Percentiles rank a stretch among this genome's conserved stretches.
These are phyloP conservation scores for Dicaeum eximium DNA, from an alignment of 2,113 vertebrate species.

Conservation along the genomic window DNA sequence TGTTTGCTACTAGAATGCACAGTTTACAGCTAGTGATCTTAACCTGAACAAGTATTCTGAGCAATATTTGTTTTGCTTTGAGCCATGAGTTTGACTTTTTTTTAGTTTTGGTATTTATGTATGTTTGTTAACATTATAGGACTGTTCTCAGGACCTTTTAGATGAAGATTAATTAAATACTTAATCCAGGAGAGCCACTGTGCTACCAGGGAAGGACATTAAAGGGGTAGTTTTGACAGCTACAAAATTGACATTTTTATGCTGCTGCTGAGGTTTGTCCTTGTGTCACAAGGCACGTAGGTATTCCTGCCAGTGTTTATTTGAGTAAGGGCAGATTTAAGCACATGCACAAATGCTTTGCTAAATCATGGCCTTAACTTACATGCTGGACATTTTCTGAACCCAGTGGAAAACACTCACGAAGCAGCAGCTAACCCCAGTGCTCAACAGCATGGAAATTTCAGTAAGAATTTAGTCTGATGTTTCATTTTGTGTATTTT, in stretches of 20 bases:
- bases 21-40: constrained; percentile 22
- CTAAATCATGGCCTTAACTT: constrained; percentile 12
- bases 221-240: not conserved
- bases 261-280: not conserved
- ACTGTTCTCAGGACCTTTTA: constrained; percentile 45
- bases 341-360: not conserved
- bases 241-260: not conserved
- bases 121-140: not conserved
- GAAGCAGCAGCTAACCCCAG: not conserved
- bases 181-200: not conserved
- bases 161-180: constrained; percentile 7
- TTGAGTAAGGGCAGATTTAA: not conserved
- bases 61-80: constrained; percentile 48
- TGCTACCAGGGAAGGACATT: not conserved
- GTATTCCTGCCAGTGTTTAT: not conserved
- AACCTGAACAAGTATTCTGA: constrained; percentile 24
- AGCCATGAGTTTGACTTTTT: constrained; percentile 7
- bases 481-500: not conserved
- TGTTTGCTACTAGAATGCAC: constrained; percentile 36
- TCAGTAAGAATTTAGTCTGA: not conserved
- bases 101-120: constrained; percentile 29
- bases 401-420: not conserved
- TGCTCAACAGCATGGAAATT: not conserved
- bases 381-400: not conserved
- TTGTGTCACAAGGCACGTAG: not conserved